phyloP scores from a whole-genome alignment of 2,797 vertebrate species.

The Rhodeus uyekii region DNA sequence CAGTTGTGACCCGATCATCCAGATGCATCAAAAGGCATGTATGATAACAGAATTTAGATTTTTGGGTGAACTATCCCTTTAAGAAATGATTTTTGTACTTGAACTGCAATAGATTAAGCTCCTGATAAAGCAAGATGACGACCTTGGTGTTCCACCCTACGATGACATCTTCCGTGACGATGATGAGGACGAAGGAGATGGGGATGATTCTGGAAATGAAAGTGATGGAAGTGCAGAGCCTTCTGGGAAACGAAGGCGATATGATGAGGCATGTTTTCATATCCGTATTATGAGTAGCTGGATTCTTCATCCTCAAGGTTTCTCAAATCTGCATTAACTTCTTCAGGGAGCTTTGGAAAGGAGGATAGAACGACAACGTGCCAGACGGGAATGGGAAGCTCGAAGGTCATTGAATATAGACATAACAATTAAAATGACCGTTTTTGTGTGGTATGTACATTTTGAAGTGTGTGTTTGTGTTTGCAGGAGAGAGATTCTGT shows the following conservation, averaged over 20 bases:
- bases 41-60: too few relatives aligned
- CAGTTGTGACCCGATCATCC: too few relatives aligned
- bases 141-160: slow-evolving; percentile 88
- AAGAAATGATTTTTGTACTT: neutral
- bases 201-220: slow-evolving; percentile 85
- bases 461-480: neutral
- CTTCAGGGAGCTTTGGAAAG: slow-evolving; percentile 84
- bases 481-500: slow-evolving; percentile 90
- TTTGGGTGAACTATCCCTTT: neutral
- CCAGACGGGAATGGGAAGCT: slow-evolving; percentile 89
- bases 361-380: slow-evolving; percentile 84
- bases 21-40: too few relatives aligned
- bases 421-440: neutral
- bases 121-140: slow-evolving; percentile 93
- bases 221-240: slow-evolving; percentile 85
- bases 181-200: slow-evolving; percentile 78
- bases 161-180: slow-evolving; percentile 95
- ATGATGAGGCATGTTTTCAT: slow-evolving; percentile 80
- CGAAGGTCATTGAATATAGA: slow-evolving; percentile 77
- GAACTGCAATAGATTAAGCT: slow-evolving; percentile 80
- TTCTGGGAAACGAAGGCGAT: slow-evolving; percentile 88
- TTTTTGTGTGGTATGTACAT: neutral
- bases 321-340: neutral
- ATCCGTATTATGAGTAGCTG: neutral
- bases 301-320: neutral